These are phyloP conservation scores for Eupeodes luniger DNA, from an alignment of 2,888 invertebrate species.

Conservation along the genomic window DNA sequence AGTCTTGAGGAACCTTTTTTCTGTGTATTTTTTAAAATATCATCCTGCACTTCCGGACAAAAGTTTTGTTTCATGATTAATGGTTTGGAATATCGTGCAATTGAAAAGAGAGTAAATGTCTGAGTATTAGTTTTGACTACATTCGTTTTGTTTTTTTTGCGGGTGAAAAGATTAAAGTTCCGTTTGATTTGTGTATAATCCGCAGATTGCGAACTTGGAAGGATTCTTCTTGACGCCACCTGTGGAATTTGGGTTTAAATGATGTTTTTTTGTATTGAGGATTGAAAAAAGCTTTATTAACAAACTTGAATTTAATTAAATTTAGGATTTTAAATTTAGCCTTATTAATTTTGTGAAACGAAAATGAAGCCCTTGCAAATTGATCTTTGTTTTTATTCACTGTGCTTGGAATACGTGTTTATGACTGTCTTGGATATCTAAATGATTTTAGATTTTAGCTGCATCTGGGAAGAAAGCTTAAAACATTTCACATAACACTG, in stretches of 20 bases:
- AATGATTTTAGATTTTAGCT: no score
- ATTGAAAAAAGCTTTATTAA: slow-evolving; percentile 6
- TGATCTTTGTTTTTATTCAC: no score
- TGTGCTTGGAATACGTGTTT: no score
- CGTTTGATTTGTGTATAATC: neutral
- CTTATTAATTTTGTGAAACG: no score
- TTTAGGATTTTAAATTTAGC: neutral
- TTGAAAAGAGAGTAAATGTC: slow-evolving; percentile 2
- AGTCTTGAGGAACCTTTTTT: slow-evolving; percentile 15
- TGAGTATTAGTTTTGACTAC: slow-evolving; percentile 10
- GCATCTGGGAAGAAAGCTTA: no score
- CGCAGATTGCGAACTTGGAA: neutral
- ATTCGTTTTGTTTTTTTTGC: slow-evolving; percentile 5
- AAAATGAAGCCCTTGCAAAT: no score
- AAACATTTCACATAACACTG: no score
- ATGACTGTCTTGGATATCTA: no score
- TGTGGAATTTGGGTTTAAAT: slow-evolving; percentile 24
- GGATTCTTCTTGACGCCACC: slow-evolving; percentile 37
- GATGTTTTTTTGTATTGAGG: neutral
- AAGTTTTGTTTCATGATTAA: slow-evolving; percentile 70
- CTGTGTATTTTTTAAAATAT: neutral
- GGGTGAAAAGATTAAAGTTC: slow-evolving; percentile 22
- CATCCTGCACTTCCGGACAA: slow-evolving; percentile 2
- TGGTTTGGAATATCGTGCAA: slow-evolving; percentile 53
- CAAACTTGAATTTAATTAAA: slow-evolving; percentile 39